Percentiles rank a stretch among this genome's conserved stretches.
These are phyloP conservation scores for Lucilia cuprina DNA, from an alignment of 1,140 invertebrate genomes.

Conservation along the genomic window DNA sequence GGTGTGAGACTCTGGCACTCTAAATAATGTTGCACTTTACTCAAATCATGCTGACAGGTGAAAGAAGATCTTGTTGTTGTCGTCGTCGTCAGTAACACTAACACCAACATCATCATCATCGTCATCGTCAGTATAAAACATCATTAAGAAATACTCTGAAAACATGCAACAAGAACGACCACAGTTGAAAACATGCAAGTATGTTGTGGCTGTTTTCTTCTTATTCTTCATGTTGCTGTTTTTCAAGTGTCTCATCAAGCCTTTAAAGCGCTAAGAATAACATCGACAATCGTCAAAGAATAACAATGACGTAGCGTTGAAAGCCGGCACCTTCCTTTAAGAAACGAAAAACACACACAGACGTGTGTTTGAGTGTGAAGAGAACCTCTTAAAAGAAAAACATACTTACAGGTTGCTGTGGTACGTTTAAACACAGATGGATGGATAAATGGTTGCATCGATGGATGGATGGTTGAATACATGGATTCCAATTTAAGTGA, in stretches of 20 bases:
- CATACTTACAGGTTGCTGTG: neutral
- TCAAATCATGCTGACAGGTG: conserved; percentile 32
- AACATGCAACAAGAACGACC: neutral
- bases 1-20: conserved; percentile 29
- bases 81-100: neutral
- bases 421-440: neutral
- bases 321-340: conserved; percentile 19
- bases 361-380: neutral
- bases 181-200: neutral
- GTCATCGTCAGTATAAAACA: neutral
- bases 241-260: conserved; percentile 25
- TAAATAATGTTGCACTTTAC: conserved; percentile 18
- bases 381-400: neutral
- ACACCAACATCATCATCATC: neutral
- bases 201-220: neutral
- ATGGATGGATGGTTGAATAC: neutral
- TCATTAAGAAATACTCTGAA: neutral
- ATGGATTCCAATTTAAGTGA: neutral
- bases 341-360: neutral
- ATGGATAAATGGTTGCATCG: neutral
- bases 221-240: neutral
- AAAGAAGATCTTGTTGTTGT: conserved; percentile 17
- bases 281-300: conserved; percentile 33
- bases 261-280: conserved; percentile 35
- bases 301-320: conserved; percentile 32